These are phyloP conservation scores for Leucozona laternaria DNA, from an alignment of 2,888 invertebrate genomes.

Conservation along the genomic window DNA sequence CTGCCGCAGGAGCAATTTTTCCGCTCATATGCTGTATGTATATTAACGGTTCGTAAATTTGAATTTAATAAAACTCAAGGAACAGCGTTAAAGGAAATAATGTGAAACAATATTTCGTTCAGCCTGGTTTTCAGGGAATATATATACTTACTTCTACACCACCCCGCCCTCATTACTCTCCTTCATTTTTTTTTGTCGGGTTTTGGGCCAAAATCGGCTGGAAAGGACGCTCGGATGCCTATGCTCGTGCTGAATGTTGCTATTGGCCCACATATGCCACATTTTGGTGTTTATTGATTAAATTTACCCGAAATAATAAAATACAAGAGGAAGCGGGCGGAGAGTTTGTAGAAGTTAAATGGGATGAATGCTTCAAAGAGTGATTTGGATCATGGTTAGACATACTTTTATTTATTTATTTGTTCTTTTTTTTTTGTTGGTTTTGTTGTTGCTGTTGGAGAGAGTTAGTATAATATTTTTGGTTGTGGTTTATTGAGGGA, in stretches of 20 bases:
- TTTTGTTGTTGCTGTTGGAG: not conserved
- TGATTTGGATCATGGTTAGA: conserved; percentile 53
- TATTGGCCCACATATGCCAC: conserved; percentile 74
- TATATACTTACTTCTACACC: not conserved
- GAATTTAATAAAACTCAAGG: conserved; percentile 75
- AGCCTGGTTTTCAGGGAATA: conserved; percentile 40
- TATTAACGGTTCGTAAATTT: conserved; percentile 76
- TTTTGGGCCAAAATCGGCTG: conserved; percentile 12
- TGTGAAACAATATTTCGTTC: conserved; percentile 70
- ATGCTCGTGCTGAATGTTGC: conserved; percentile 33
- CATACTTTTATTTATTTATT: conserved; percentile 23
- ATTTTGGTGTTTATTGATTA: conserved; percentile 74
- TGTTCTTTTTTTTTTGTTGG: not conserved
- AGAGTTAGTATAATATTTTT: conserved; percentile 17
- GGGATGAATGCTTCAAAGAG: conserved; percentile 33
- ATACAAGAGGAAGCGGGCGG: not conserved
- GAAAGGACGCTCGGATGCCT: conserved; percentile 15
- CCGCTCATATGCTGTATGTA: conserved; percentile 52
- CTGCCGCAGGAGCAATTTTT: conserved; percentile 57
- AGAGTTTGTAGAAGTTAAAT: conserved; percentile 14
- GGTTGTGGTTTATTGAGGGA: conserved; percentile 71
- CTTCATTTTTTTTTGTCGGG: not conserved
- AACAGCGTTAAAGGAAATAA: conserved; percentile 55
- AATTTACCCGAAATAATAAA: conserved; percentile 68
- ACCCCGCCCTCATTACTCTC: conserved; percentile 7